These are phyloP conservation scores for Acrocyrtus sp. DNA, from an alignment of 2,888 invertebrate species.

Conservation along the genomic window DNA sequence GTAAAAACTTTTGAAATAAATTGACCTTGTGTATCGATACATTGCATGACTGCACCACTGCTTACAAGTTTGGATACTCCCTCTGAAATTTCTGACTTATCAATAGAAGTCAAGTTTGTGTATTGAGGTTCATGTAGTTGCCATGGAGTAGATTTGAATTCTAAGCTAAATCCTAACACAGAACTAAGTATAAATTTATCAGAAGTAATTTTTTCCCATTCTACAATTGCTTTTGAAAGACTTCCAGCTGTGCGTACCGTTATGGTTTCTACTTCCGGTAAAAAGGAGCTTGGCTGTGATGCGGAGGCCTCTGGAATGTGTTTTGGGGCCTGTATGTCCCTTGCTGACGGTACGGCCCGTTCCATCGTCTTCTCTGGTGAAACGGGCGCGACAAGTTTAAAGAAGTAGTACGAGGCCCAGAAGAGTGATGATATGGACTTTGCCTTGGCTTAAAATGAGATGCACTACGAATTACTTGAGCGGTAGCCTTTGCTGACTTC, in stretches of 20 bases:
- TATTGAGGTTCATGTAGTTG: slow-evolving; percentile 5
- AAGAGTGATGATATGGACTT: too few relatives aligned
- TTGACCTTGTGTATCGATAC: background rate
- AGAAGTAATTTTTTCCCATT: slow-evolving; percentile 23
- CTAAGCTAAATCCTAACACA: slow-evolving; percentile 23
- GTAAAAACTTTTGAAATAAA: slow-evolving; percentile 28
- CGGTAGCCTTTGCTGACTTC: slow-evolving; percentile 6
- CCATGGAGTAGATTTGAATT: slow-evolving; percentile 3
- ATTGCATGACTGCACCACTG: background rate
- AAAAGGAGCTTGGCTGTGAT: background rate
- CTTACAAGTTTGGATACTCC: background rate
- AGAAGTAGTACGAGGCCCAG: too few relatives aligned
- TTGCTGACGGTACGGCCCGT: background rate
- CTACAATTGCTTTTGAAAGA: background rate
- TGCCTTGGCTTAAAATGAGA: background rate
- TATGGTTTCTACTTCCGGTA: background rate
- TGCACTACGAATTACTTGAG: background rate
- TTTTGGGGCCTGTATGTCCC: background rate
- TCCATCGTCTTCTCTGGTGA: slow-evolving; percentile 11
- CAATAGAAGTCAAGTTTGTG: background rate
- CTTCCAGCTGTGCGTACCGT: slow-evolving; percentile 11
- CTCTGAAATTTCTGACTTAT: background rate
- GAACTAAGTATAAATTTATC: slow-evolving; percentile 12
- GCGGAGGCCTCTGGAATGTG: background rate
- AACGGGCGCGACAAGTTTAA: slow-evolving; percentile 36